Evolutionary conservation across 2,797 vertebrate genomes (phyloP), one percentile per base, ranked within the genome.

Genomic region (Catostomus latipinnis): DNA sequence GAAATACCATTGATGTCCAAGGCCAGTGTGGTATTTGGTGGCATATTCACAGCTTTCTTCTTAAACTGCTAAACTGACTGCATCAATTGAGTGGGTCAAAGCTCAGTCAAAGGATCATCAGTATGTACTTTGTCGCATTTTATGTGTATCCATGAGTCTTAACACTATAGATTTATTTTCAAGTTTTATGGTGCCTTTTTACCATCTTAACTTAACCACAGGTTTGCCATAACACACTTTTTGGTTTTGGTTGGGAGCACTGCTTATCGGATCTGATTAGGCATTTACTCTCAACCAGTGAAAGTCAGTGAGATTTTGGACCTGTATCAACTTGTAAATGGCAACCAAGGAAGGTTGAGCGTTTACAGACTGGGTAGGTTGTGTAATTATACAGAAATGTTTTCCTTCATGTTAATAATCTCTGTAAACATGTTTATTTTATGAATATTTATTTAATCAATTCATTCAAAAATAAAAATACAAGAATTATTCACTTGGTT

Each of bases 151-250:
- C 88, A 90, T 71, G 65, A 92, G 93, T 94, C 93, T 93, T 93
- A 94, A 94, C 91, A 91, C 91, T 92, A 91, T 89, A 91, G 85
- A 88, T 91, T 89, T 85, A 87, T 92, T 93, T 92, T 93, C 82
- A 93, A 90, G 91, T 93, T 90, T 93, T 89, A 89, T 88, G 87
- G 93, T 94, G 93, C 93, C 93, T 94, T 94, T 90, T 90, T 72
- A 90, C 67, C 50, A 76, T 45, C 88, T 85, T 84, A 90, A 87
- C 89, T 77, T 79, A 80, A 60, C 85, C 84, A 86, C 87, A 81
- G 88, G 88, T 86, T 84, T 85, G 88, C 91, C 90, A 91, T 89
- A 90, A 90, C 82, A 88, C 72, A 79, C 89, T 91, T 83, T 88
- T 85, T 83, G 88, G 88, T 86, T 87, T 88, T 83, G 50, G 58